phyloP scores from a whole-genome alignment of 2,113 vertebrate species.

The Pituophis catenifer region DNA sequence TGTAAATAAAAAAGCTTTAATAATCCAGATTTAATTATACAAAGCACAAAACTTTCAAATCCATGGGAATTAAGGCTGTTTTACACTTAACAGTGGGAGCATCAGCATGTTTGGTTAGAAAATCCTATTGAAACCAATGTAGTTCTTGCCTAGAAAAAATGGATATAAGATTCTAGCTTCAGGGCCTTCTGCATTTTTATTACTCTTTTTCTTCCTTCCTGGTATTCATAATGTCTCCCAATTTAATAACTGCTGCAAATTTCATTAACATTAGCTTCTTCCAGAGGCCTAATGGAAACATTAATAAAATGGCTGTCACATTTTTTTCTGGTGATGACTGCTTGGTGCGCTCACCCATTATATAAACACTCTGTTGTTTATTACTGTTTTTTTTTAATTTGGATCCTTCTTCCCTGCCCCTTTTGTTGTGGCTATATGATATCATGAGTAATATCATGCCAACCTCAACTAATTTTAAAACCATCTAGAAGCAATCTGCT shows the following conservation, averaged over 20 bases:
- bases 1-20: neutral
- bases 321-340: accelerated
- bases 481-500: neutral
- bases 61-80: neutral
- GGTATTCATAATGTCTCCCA: slow-evolving; percentile 15
- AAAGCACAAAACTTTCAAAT: neutral
- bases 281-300: slow-evolving; percentile 24
- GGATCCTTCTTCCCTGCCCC: neutral
- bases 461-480: neutral
- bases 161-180: neutral
- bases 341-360: neutral
- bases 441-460: neutral
- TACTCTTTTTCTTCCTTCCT: slow-evolving; percentile 22
- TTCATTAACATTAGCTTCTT: slow-evolving; percentile 23
- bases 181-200: slow-evolving; percentile 24
- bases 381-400: slow-evolving; percentile 25
- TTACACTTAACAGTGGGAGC: neutral
- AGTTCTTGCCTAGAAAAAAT: neutral
- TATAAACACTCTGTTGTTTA: slow-evolving; percentile 33
- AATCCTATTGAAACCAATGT: neutral
- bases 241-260: slow-evolving; percentile 17
- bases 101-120: neutral
- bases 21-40: neutral
- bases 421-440: slow-evolving; percentile 17
- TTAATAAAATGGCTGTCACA: slow-evolving; percentile 6